Conservation (phyloP, 2,797 vertebrate genomes). For the Poecile montanus region DNA sequence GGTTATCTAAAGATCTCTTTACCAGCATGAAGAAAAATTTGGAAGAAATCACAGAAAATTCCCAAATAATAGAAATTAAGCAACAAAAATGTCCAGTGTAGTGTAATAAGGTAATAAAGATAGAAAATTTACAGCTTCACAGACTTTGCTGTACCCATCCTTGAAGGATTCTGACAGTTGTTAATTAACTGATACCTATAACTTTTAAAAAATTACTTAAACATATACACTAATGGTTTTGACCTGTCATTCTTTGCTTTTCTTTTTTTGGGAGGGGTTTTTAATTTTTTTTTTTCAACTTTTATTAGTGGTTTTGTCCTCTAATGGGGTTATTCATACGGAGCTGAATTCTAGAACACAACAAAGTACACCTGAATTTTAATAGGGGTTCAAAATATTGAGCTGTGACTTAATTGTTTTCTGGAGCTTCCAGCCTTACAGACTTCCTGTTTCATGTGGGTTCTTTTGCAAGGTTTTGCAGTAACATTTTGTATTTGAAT, state of each 20-base stretch:
- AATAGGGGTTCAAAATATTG: background rate
- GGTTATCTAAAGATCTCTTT: background rate
- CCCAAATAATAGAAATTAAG: background rate
- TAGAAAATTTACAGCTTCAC: background rate
- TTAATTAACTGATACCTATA: slow-evolving; percentile 1
- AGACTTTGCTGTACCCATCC: background rate
- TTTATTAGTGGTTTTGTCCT: background rate
- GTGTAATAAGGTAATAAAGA: background rate
- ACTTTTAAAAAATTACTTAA: background rate
- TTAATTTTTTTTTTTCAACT: background rate
- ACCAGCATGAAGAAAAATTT: background rate
- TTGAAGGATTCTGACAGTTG: background rate
- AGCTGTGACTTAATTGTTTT: background rate
- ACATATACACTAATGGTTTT: background rate
- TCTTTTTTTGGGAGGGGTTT: background rate
- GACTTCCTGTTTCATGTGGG: background rate
- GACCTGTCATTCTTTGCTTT: background rate
- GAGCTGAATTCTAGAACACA: background rate
- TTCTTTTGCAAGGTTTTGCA: background rate
- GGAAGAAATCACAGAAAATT: background rate
- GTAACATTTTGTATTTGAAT: background rate
- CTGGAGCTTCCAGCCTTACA: background rate
- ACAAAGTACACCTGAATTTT: background rate
- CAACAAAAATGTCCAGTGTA: background rate
- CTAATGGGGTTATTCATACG: background rate